These are phyloP conservation scores for Eolophus roseicapilla DNA, from an alignment of 2,113 vertebrate genomes.

Conservation along the genomic window DNA sequence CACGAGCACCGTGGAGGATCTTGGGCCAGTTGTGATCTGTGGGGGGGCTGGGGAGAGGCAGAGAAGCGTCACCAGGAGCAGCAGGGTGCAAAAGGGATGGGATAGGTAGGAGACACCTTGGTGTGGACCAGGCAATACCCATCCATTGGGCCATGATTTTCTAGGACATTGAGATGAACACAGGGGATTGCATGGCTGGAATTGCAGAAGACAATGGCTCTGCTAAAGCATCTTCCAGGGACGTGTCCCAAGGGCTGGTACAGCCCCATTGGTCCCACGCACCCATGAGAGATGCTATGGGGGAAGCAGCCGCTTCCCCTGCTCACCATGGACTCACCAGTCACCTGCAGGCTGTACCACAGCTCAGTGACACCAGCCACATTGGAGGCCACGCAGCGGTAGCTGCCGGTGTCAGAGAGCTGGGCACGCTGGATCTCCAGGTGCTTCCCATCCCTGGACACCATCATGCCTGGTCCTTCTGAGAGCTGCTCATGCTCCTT, in stretches of 20 bases:
- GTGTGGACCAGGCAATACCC: background rate
- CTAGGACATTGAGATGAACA: background rate
- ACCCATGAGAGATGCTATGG: accelerated
- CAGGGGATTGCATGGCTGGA: background rate
- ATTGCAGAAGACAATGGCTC: background rate
- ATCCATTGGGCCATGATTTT: background rate
- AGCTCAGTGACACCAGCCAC: slow-evolving; percentile 51
- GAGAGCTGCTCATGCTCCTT: slow-evolving; percentile 49
- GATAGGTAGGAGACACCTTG: accelerated
- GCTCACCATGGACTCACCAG: slow-evolving; percentile 56
- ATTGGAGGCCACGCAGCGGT: slow-evolving; percentile 72
- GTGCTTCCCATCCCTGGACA: slow-evolving; percentile 47
- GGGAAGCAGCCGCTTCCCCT: accelerated
- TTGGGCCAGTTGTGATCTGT: slow-evolving; percentile 70
- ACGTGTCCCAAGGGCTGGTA: accelerated
- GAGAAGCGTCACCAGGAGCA: background rate
- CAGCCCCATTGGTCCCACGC: accelerated
- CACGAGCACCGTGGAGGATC: slow-evolving; percentile 72
- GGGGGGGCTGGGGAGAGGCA: slow-evolving; percentile 75
- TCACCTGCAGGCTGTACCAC: slow-evolving; percentile 62
- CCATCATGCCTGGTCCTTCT: background rate
- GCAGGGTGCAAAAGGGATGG: background rate
- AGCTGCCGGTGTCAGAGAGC: slow-evolving; percentile 43
- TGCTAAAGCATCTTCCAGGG: background rate
- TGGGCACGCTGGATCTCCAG: slow-evolving; percentile 48